Percentiles rank a stretch among this genome's conserved stretches.
Conservation (phyloP, 2,797 vertebrate genomes). For the Eospalax fontanierii region DNA sequence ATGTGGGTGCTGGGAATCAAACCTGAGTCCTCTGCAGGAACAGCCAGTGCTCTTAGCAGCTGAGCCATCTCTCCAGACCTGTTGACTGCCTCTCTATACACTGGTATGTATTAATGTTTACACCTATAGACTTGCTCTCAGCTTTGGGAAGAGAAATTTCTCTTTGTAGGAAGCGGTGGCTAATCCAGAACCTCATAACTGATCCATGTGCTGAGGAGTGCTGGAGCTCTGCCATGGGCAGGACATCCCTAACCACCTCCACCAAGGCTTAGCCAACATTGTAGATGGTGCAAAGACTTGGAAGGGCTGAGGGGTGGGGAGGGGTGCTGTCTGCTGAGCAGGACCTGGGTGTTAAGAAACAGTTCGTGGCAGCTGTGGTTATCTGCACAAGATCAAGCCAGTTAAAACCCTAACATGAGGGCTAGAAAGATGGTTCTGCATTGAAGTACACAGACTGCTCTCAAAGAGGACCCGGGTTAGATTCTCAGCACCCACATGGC, state of each 20-base stretch:
- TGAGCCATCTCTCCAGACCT: no score
- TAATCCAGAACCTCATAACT: background rate
- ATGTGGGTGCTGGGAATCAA: no score
- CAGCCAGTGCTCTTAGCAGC: no score
- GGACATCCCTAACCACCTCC: background rate
- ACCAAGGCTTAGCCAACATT: background rate
- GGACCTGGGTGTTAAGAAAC: background rate
- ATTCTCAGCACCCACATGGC: no score
- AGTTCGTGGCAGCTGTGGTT: background rate
- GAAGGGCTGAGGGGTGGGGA: background rate
- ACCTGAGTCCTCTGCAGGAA: no score
- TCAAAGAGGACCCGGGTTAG: no score
- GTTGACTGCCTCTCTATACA: no score
- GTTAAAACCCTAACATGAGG: background rate
- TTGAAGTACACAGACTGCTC: no score
- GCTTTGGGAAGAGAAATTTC: no score
- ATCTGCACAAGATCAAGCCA: background rate
- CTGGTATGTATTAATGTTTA: no score
- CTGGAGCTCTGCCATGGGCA: background rate
- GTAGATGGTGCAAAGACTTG: background rate
- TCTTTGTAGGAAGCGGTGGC: background rate
- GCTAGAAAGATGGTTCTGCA: no score
- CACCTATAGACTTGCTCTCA: background rate
- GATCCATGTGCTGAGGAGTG: background rate
- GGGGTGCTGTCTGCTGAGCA: background rate